These are phyloP conservation scores for Myathropa florea DNA, from an alignment of 2,888 invertebrate genomes.

Conservation along the genomic window DNA sequence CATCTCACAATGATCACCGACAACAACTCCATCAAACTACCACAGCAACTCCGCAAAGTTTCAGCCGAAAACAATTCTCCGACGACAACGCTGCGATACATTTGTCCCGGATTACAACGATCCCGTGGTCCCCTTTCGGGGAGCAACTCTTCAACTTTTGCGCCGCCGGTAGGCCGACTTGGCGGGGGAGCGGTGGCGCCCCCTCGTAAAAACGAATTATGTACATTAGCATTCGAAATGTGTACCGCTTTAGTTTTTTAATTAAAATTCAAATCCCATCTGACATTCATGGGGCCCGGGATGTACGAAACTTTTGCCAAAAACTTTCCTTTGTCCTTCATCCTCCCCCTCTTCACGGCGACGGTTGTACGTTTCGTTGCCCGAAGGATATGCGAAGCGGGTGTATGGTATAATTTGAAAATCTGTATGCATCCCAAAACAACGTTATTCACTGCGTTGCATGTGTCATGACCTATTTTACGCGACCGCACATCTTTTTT, in stretches of 20 bases:
- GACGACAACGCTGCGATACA: constrained; percentile 39
- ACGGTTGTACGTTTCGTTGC: not conserved
- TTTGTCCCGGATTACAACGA: constrained; percentile 39
- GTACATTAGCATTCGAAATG: constrained; percentile 65
- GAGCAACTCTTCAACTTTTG: constrained; percentile 46
- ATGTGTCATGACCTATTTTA: constrained; percentile 62
- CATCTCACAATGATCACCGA: not conserved
- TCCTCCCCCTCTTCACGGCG: not conserved
- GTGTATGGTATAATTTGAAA: constrained; percentile 29
- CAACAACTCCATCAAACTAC: not conserved
- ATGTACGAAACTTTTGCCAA: constrained; percentile 36
- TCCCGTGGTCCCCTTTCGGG: not conserved
- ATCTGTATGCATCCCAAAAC: constrained; percentile 50
- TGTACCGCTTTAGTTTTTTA: constrained; percentile 69
- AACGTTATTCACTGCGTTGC: constrained; percentile 32
- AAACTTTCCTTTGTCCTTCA: constrained; percentile 26
- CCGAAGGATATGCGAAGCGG: not conserved
- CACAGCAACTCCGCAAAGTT: not conserved
- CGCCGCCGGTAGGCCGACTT: not conserved
- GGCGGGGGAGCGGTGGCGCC: not conserved
- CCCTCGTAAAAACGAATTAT: constrained; percentile 56
- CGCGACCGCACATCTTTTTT: constrained; percentile 34
- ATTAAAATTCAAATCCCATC: constrained; percentile 70
- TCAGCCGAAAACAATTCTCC: constrained; percentile 41
- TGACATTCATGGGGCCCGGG: constrained; percentile 59